Conservation (phyloP, 2,113 vertebrate genomes). For the Anguilla rostrata region DNA sequence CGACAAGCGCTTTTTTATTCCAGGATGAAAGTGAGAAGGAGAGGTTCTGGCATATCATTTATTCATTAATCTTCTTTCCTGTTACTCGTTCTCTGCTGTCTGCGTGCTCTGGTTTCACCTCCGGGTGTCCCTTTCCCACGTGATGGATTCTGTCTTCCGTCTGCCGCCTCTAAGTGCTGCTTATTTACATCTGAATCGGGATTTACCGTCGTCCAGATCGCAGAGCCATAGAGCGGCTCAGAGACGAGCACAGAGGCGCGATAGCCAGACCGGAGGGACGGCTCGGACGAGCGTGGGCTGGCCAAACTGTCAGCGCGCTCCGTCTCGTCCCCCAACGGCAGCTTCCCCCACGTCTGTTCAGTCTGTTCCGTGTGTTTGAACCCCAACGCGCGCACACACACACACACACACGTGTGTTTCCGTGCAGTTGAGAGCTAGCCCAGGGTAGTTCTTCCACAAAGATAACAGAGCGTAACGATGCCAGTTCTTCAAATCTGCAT, state of each 20-base stretch:
- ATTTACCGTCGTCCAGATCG: background rate
- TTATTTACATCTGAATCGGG: background rate
- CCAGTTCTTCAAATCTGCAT: too few relatives aligned
- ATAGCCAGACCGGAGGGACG: too few relatives aligned
- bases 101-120: background rate
- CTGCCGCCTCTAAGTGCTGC: background rate
- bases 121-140: background rate
- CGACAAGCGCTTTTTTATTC: constrained; percentile 7
- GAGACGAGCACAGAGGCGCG: background rate
- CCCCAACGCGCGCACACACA: background rate
- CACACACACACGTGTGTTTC: too few relatives aligned
- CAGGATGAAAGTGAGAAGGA: background rate
- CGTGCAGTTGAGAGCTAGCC: too few relatives aligned
- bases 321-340: too few relatives aligned
- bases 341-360: too few relatives aligned
- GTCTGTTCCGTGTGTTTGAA: too few relatives aligned
- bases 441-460: background rate
- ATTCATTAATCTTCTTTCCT: constrained; percentile 14
- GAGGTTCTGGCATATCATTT: constrained; percentile 4
- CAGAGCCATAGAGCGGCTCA: background rate
- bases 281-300: too few relatives aligned
- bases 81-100: constrained; percentile 4
- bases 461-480: background rate
- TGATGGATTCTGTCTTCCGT: background rate
- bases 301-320: too few relatives aligned